These are phyloP conservation scores for Knipowitschia caucasica DNA, from an alignment of 2,797 vertebrate genomes.

Conservation along the genomic window DNA sequence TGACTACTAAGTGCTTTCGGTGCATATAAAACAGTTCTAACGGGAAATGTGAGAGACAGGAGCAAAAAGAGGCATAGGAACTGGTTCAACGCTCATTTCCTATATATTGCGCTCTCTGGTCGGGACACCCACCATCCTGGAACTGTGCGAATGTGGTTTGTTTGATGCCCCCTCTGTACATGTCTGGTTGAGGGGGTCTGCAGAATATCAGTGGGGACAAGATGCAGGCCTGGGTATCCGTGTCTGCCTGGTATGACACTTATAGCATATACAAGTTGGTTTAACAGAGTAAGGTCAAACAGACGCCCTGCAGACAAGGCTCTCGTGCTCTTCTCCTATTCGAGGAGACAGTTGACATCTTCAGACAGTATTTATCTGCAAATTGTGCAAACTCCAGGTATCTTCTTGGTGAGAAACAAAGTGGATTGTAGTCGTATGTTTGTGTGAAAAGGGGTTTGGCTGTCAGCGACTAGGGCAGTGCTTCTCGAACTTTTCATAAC, in stretches of 20 bases:
- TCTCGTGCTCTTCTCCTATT: background rate
- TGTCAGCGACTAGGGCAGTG: background rate
- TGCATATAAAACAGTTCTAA: constrained; percentile 14
- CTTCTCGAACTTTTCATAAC: background rate
- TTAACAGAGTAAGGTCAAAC: background rate
- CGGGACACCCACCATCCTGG: background rate
- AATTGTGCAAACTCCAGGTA: background rate
- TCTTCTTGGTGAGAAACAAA: background rate
- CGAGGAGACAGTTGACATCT: background rate
- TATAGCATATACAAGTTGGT: background rate
- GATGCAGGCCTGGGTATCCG: background rate
- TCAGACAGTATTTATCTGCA: background rate
- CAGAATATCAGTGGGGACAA: background rate
- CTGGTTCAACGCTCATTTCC: too few species aligned
- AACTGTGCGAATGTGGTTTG: background rate
- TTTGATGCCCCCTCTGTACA: background rate
- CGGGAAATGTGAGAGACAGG: constrained; percentile 20
- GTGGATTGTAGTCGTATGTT: background rate
- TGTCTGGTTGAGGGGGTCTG: background rate
- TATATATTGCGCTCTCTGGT: background rate
- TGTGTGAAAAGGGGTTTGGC: too few species aligned
- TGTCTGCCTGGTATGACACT: background rate
- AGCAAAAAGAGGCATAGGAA: background rate
- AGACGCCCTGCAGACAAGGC: background rate
- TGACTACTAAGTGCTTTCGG: constrained; percentile 24